phyloP scores from a whole-genome alignment of 64 coral and sea anemone genomes.

The Actinia equina region DNA sequence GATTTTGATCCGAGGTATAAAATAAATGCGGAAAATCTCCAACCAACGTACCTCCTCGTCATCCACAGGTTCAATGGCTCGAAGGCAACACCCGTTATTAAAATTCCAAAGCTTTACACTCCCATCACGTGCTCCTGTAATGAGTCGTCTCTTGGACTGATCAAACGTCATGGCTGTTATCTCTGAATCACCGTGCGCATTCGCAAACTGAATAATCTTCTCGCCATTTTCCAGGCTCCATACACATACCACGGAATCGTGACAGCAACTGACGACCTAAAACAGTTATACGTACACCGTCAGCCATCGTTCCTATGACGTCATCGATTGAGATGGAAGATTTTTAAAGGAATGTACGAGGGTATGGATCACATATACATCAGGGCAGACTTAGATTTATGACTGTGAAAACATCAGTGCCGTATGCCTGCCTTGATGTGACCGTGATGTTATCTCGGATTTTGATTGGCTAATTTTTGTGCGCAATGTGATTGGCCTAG shows the following conservation, averaged over 20 bases:
- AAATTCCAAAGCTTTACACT: constrained; percentile 96
- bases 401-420: too few species aligned
- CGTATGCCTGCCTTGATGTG: too few species aligned
- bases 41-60: constrained; percentile 64
- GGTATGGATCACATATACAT: too few species aligned
- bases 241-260: constrained; percentile 95
- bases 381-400: too few species aligned
- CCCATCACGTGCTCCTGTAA: constrained; percentile 85
- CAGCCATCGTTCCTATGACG: neutral
- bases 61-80: constrained; percentile 60
- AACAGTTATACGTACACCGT: neutral
- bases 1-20: too few species aligned
- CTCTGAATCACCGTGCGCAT: constrained; percentile 77
- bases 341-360: too few species aligned
- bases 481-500: too few species aligned
- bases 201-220: constrained; percentile 95
- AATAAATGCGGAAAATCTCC: neutral
- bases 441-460: too few species aligned
- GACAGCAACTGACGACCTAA: constrained; percentile 90
- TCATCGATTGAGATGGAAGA: neutral
- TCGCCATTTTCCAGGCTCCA: constrained; percentile 95
- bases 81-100: constrained; percentile 89
- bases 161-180: constrained; percentile 98
- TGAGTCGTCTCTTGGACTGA: constrained; percentile 67
- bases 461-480: too few species aligned